Conservation (phyloP, 2,113 vertebrate species). For the Pseudorectes ferrugineus region DNA sequence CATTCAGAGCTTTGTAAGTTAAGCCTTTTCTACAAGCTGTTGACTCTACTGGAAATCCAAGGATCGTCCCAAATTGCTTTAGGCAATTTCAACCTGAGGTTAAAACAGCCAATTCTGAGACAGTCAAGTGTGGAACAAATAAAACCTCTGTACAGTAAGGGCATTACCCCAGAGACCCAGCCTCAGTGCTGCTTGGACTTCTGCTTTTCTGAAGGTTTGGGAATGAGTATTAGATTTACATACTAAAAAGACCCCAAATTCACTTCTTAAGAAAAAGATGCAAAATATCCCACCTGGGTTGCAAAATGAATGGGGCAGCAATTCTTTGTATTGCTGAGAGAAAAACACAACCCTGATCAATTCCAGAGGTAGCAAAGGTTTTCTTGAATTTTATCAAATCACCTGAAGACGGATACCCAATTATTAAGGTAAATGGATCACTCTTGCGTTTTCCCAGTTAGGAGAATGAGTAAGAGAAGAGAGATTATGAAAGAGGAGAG, state of each 20-base stretch:
- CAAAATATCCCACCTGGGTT: rapidly evolving
- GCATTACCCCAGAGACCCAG: neutral
- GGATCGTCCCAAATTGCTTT: neutral
- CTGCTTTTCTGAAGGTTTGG: neutral
- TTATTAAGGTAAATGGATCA: neutral
- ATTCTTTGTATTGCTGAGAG: neutral
- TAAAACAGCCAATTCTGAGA: neutral
- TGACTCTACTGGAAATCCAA: neutral
- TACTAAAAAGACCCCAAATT: neutral
- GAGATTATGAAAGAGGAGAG: neutral
- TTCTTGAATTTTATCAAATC: neutral
- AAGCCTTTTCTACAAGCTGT: neutral
- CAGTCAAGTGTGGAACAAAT: neutral
- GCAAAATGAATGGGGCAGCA: neutral
- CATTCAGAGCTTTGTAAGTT: neutral
- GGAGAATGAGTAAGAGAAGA: neutral
- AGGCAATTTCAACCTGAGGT: neutral
- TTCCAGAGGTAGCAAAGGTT: neutral
- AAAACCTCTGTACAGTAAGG: neutral
- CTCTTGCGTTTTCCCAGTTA: neutral
- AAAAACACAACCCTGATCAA: neutral
- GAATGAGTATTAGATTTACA: neutral
- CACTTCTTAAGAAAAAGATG: neutral
- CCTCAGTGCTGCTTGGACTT: neutral
- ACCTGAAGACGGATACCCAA: neutral